Evolutionary conservation across 2,113 vertebrate species (phyloP).

Genomic region (human (Homo sapiens)): DNA sequence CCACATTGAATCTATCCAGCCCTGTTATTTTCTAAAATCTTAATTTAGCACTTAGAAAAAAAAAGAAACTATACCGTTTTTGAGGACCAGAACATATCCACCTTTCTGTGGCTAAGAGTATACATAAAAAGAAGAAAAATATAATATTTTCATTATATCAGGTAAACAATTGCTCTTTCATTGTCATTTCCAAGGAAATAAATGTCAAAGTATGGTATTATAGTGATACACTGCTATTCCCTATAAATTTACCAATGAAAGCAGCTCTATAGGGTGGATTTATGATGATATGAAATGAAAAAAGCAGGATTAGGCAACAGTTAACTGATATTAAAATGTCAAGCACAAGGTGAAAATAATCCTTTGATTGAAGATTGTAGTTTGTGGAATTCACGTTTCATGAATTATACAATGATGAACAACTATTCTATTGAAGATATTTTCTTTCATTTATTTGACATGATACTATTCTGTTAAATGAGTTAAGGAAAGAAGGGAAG

Average conservation of each 20-base stretch:
- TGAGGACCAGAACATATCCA: background rate
- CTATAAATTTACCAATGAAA: constrained; percentile 3
- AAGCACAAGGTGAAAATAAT: constrained; percentile 45
- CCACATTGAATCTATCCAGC: background rate
- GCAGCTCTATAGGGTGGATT: background rate
- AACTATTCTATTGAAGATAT: background rate
- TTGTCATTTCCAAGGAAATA: constrained; percentile 48
- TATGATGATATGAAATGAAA: constrained; percentile 30
- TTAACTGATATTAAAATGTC: constrained; percentile 48
- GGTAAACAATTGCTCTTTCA: constrained; percentile 1
- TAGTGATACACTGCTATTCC: background rate
- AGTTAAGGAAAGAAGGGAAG: background rate
- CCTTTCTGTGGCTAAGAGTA: background rate
- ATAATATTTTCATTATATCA: background rate
- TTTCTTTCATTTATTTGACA: constrained; percentile 28
- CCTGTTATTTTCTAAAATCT: background rate
- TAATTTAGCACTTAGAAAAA: background rate
- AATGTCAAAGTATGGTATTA: constrained; percentile 4
- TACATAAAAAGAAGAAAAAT: background rate
- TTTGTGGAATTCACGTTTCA: constrained; percentile 37
- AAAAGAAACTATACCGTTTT: background rate
- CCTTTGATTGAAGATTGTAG: constrained; percentile 7
- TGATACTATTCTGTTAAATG: background rate
- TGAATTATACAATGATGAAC: background rate
- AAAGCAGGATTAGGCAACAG: background rate